Percentiles rank a stretch among this genome's conserved stretches.
Evolutionary conservation across 1,140 invertebrate genomes (phyloP).

Genomic region (Cyclargus thomasi): DNA sequence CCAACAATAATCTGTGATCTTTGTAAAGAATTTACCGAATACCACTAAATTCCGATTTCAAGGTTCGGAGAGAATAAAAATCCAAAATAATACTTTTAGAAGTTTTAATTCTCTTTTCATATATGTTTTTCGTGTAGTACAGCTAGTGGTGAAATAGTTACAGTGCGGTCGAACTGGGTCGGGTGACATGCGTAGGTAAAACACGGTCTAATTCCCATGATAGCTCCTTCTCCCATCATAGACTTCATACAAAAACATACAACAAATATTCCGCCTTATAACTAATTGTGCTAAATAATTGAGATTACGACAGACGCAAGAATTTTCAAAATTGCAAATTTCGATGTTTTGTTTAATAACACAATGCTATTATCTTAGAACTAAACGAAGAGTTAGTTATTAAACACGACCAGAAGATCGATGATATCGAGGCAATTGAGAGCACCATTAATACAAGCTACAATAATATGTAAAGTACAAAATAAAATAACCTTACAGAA

Average conservation of each 20-base stretch:
- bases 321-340: background rate
- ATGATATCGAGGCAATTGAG: background rate
- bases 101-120: conserved; percentile 31
- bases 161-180: conserved; percentile 28
- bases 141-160: conserved; percentile 34
- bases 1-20: no score
- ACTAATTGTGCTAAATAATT: background rate
- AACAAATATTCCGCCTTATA: no score
- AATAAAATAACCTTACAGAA: background rate
- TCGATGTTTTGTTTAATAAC: background rate
- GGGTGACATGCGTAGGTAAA: background rate
- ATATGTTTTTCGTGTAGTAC: conserved; percentile 32
- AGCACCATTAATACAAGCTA: background rate
- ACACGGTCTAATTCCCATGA: no score
- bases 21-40: background rate
- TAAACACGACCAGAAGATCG: background rate
- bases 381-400: background rate
- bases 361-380: background rate
- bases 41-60: background rate
- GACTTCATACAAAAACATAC: background rate
- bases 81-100: conserved; percentile 19
- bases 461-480: background rate
- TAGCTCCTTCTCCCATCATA: background rate
- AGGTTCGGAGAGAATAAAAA: conserved; percentile 8
- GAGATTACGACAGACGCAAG: background rate